These are phyloP conservation scores for Hydropotes inermis DNA, from an alignment of 2,113 vertebrate species.

Conservation along the genomic window DNA sequence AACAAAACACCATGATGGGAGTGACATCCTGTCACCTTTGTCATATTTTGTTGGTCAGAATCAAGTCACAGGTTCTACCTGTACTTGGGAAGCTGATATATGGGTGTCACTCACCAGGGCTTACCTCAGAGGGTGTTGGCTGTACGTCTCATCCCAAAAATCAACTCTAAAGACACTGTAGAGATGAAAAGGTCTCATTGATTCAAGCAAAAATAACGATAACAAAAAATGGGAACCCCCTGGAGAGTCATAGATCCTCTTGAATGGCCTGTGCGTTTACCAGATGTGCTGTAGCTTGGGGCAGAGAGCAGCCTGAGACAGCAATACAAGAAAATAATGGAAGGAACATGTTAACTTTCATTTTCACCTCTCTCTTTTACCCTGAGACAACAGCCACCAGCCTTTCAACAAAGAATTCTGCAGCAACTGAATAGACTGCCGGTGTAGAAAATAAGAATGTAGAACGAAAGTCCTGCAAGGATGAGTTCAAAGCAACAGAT, in stretches of 20 bases:
- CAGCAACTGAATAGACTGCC: neutral
- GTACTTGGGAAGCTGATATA: neutral
- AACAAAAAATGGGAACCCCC: neutral
- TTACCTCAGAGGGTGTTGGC: neutral
- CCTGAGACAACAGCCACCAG: neutral
- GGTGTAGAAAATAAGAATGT: neutral
- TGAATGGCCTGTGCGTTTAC: neutral
- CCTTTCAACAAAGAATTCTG: neutral
- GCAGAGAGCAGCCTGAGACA: neutral
- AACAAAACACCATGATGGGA: neutral
- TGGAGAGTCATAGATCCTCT: neutral
- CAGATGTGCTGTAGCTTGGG: neutral
- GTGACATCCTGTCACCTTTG: neutral
- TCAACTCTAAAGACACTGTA: neutral
- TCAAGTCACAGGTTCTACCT: neutral
- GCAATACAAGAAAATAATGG: neutral
- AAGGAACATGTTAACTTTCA: neutral
- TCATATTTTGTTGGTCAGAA: conserved; percentile 2
- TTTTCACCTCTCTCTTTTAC: neutral
- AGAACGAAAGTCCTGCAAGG: neutral
- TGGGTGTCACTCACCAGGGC: neutral
- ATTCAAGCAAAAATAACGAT: neutral
- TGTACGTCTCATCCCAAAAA: neutral
- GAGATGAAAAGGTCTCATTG: neutral
- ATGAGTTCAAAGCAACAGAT: conserved; percentile 18